These are phyloP conservation scores for Gymnothorax javanicus DNA, from an alignment of 2,797 vertebrate genomes.

Conservation along the genomic window DNA sequence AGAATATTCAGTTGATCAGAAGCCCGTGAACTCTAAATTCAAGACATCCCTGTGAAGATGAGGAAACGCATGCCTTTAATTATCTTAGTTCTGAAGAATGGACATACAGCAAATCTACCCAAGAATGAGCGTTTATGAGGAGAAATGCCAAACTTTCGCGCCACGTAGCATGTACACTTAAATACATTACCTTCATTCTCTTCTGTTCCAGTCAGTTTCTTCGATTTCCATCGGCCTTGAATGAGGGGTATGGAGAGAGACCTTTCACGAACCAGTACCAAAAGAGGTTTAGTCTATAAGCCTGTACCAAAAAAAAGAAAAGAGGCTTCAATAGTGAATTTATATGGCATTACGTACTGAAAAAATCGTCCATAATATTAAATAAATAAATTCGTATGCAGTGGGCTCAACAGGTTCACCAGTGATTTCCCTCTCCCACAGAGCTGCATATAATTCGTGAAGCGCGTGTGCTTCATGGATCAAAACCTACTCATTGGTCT, in stretches of 20 bases:
- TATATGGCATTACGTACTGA: conserved; percentile 4
- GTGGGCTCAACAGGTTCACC: neutral
- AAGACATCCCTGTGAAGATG: conserved; percentile 13
- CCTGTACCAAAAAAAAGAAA: neutral
- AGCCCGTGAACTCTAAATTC: conserved; percentile 20
- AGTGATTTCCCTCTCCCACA: neutral
- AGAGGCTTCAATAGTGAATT: neutral
- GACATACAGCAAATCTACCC: neutral
- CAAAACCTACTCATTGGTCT: neutral
- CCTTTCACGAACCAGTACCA: conserved; percentile 1
- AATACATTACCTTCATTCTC: conserved; percentile 3
- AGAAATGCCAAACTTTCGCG: neutral
- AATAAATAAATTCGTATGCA: neutral
- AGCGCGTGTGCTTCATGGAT: neutral
- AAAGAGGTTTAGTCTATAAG: neutral
- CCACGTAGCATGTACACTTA: neutral
- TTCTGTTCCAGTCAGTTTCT: neutral
- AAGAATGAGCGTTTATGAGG: conserved; percentile 6
- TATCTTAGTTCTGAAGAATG: conserved; percentile 7
- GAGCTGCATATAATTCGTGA: neutral
- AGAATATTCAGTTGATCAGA: neutral
- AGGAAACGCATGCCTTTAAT: neutral
- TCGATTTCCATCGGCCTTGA: neutral
- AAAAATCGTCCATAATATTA: neutral
- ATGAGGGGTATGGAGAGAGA: neutral